phyloP scores from a whole-genome alignment of 1,140 invertebrate genomes.

The Latrodectus geometricus region DNA sequence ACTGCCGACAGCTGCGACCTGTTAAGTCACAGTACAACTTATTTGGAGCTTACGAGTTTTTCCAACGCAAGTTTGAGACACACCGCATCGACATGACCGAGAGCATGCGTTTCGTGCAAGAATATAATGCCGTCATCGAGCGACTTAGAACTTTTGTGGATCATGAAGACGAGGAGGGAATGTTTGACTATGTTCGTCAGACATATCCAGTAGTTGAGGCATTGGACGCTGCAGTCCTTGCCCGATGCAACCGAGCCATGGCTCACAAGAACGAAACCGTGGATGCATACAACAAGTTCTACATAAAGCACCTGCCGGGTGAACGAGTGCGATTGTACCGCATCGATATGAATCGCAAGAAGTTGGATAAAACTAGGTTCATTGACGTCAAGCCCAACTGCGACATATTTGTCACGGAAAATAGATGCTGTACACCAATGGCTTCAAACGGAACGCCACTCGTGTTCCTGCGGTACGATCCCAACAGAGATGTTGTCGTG shows the following conservation, averaged over 20 bases:
- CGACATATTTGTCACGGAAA: slow-evolving; percentile 4
- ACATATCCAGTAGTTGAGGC: neutral
- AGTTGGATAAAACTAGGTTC: too few species aligned
- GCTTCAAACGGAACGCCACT: slow-evolving; percentile 6
- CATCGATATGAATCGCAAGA: too few species aligned
- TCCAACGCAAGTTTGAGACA: neutral
- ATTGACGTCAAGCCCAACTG: slow-evolving; percentile 7
- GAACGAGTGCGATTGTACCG: too few species aligned
- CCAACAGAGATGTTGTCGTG: neutral
- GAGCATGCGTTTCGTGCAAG: neutral
- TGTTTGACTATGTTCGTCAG: neutral
- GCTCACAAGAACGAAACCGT: neutral
- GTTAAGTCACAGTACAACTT: neutral
- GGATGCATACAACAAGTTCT: neutral
- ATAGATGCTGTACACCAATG: neutral
- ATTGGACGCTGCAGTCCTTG: neutral
- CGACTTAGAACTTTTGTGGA: neutral
- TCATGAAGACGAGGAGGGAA: neutral
- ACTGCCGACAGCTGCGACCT: neutral
- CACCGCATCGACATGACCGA: neutral
- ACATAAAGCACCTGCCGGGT: neutral
- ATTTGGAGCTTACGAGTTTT: neutral
- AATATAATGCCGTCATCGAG: neutral
- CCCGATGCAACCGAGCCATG: neutral
- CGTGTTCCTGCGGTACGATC: neutral